These are phyloP conservation scores for Pyrgus malvae DNA, from an alignment of 2,888 invertebrate species.

Conservation along the genomic window DNA sequence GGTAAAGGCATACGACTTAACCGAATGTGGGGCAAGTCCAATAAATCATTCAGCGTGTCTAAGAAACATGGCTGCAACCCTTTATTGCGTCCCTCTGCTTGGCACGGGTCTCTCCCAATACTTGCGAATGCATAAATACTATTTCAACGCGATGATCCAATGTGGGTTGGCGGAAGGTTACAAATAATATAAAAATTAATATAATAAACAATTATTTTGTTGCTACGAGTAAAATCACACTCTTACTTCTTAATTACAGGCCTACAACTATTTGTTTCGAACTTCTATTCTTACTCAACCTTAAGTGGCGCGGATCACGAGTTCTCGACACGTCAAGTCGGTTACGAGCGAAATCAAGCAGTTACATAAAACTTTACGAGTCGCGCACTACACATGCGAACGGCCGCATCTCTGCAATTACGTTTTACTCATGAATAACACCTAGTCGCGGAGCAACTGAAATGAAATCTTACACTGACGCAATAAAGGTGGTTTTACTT, in stretches of 20 bases:
- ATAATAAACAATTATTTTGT: too few species aligned
- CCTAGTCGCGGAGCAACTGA: background rate
- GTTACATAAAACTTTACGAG: conserved; percentile 27
- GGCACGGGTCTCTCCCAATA: too few species aligned
- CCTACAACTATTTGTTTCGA: background rate
- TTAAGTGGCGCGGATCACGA: conserved; percentile 11
- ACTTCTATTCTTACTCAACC: conserved; percentile 5
- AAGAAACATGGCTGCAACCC: too few species aligned
- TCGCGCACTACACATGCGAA: conserved; percentile 20
- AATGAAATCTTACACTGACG: background rate
- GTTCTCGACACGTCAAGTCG: conserved; percentile 15
- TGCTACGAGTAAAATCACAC: too few species aligned
- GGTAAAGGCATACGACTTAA: too few species aligned
- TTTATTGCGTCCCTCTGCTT: too few species aligned
- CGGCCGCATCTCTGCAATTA: conserved; percentile 21
- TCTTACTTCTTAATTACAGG: background rate
- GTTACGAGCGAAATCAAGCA: conserved; percentile 25
- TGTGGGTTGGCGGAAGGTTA: too few species aligned
- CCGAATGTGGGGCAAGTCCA: too few species aligned
- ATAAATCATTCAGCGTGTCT: too few species aligned
- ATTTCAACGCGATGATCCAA: too few species aligned
- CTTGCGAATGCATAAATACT: too few species aligned
- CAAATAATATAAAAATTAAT: too few species aligned
- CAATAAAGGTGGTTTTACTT: background rate
- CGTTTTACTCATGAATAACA: conserved; percentile 12